Conservation (phyloP, 2,888 invertebrate species). For the Drosophila anomalata region DNA sequence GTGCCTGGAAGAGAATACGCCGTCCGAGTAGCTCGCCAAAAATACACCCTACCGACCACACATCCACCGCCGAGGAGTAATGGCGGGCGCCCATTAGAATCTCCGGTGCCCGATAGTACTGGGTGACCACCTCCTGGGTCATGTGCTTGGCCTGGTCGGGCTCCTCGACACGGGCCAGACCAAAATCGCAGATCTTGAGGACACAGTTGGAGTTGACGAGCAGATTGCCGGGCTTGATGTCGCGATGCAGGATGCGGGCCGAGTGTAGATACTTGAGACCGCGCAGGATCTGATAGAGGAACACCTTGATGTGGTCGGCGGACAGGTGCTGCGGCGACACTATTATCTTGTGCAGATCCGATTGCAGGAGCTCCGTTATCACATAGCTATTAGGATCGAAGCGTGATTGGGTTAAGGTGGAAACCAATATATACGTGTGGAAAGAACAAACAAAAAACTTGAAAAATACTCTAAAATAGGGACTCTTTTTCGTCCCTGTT, state of each 20-base stretch:
- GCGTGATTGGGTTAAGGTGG: conserved; percentile 45
- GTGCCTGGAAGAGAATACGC: conserved; percentile 98
- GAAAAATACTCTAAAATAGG: not conserved
- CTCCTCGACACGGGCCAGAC: conserved; percentile 98
- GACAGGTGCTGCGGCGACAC: conserved; percentile 99
- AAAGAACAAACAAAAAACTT: conserved; percentile 15
- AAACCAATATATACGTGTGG: conserved; percentile 36
- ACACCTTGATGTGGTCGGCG: conserved; percentile 99
- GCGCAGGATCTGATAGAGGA: conserved; percentile 99
- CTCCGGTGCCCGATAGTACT: conserved; percentile 99
- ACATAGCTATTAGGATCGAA: conserved; percentile 91
- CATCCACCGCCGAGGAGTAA: conserved; percentile 98
- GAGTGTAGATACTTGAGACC: conserved; percentile 99
- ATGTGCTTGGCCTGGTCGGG: conserved; percentile 96
- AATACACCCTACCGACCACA: conserved; percentile 99
- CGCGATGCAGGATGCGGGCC: conserved; percentile 98
- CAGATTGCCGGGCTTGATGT: conserved; percentile 99
- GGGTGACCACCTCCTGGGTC: conserved; percentile 99
- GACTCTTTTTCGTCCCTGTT: conserved; percentile 34
- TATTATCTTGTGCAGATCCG: conserved; percentile 99
- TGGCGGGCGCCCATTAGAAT: conserved; percentile 99
- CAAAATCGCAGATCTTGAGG: conserved; percentile 99
- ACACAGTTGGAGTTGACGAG: conserved; percentile 99
- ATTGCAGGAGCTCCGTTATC: conserved; percentile 99
- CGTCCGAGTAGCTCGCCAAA: conserved; percentile 98